These are phyloP conservation scores for Stichodactyla helianthus DNA, from an alignment of 64 coral and sea anemone species.

Conservation along the genomic window DNA sequence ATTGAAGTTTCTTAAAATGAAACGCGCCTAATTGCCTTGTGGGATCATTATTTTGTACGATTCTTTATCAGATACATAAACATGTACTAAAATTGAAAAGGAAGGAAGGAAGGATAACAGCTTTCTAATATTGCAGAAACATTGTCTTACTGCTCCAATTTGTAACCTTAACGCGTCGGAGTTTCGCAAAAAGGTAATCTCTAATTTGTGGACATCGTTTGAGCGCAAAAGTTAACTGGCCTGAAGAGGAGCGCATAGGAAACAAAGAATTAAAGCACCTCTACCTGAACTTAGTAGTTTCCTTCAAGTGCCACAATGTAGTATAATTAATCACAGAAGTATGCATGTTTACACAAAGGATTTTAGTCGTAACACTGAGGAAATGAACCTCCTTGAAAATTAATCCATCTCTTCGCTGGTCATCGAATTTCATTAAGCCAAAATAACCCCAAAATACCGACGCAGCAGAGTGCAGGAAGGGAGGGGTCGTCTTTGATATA, in stretches of 20 bases:
- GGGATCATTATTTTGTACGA: not conserved
- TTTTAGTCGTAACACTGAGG: not conserved
- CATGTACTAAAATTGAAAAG: not conserved
- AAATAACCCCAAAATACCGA: not conserved
- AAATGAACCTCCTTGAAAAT: not conserved
- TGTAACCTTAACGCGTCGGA: too few relatives aligned
- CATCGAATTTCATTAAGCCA: not conserved
- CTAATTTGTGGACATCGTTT: too few relatives aligned
- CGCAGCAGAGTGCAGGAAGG: not conserved
- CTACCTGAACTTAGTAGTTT: too few relatives aligned
- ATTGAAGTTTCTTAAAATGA: not conserved
- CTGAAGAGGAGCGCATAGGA: too few relatives aligned
- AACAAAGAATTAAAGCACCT: too few relatives aligned
- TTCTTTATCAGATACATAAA: not conserved
- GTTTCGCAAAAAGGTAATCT: too few relatives aligned
- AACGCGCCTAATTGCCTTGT: not conserved
- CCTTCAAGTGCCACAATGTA: too few relatives aligned
- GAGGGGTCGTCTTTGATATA: not conserved
- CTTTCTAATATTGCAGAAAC: not conserved
- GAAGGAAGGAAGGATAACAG: not conserved
- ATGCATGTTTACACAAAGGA: not conserved
- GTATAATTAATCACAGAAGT: not conserved
- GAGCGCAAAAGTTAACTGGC: too few relatives aligned
- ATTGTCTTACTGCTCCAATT: too few relatives aligned
- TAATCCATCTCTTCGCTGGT: not conserved